Evolutionary conservation across 2,888 invertebrate genomes (phyloP).

Genomic region (Hololepta plana): DNA sequence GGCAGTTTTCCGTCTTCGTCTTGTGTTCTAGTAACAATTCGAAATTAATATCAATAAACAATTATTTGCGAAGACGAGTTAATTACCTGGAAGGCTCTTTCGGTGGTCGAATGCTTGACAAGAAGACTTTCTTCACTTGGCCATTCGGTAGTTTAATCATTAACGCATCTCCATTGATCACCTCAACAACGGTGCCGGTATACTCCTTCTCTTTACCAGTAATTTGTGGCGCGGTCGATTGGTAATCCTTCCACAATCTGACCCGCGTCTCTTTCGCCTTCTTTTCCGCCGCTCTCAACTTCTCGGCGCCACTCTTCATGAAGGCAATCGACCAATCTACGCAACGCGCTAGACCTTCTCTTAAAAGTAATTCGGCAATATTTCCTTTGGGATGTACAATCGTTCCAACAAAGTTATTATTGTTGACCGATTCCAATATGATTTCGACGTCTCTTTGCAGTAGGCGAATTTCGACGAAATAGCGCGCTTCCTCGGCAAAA

Average conservation of each 20-base stretch:
- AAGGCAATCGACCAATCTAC: conserved; percentile 85
- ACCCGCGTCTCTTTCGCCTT: conserved; percentile 72
- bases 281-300: conserved; percentile 68
- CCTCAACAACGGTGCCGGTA: conserved; percentile 68
- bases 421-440: conserved; percentile 80
- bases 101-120: conserved; percentile 90
- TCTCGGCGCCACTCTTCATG: conserved; percentile 62
- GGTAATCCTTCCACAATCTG: conserved; percentile 85
- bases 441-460: conserved; percentile 84
- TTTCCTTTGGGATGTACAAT: conserved; percentile 83
- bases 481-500: conserved; percentile 82
- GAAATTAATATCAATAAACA: neutral
- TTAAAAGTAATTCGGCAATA: conserved; percentile 72
- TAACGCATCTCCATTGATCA: conserved; percentile 87
- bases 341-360: conserved; percentile 85
- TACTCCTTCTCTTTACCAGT: conserved; percentile 69
- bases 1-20: conserved; percentile 52
- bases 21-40: neutral
- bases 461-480: conserved; percentile 79
- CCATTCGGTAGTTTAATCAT: conserved; percentile 67
- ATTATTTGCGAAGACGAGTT: conserved; percentile 1
- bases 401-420: conserved; percentile 85
- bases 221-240: conserved; percentile 51
- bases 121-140: conserved; percentile 74
- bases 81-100: conserved; percentile 38